Base-by-base conservation (phyloP, 1,140 invertebrate genomes). In the Rhyzopertha dominica region DNA sequence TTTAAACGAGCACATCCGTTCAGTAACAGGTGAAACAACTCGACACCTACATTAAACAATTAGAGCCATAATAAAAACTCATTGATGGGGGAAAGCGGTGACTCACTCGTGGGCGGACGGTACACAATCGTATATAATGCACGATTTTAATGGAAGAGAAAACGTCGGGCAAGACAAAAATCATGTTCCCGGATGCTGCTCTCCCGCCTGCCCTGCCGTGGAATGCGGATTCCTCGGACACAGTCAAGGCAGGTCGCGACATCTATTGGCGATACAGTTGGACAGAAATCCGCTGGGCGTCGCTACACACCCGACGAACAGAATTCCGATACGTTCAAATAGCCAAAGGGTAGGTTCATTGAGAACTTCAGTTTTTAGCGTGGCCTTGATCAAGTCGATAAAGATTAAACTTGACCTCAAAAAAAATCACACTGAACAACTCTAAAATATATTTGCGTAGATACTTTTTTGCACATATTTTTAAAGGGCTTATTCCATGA, bases 241-340 rank as follows among this genome's bases (percentile, higher is more conserved):
- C 49, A 44, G 45, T 42, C 49, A 54, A 51, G 53, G 51, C 23
- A 54, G 38, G 49, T 49, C 24, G 59, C 59, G 61, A 54, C 61
- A 63, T 63, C 61, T 63, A 54, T 54, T 32, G 58, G 51, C 14
- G 20, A 12, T 34, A 20, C 47, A 48, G 48, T 65, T 64, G 45
- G 35, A 39, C 41, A 28, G 47, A 31, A 38, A 47, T 46, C 59
- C 62, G 59, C 53, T 56, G 58, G 48, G 57, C 54, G 62, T 53
- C 62, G 62, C 62, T n/a, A n/a, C n/a, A n/a, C n/a, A n/a, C n/a
- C n/a, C n/a, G n/a, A n/a, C n/a, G n/a, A n/a, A n/a, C n/a, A n/a
- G n/a, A n/a, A n/a, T n/a, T n/a, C n/a, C n/a, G n/a, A n/a, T n/a
- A n/a, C n/a, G n/a, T n/a, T n/a, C n/a, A n/a, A n/a, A n/a, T n/a